Base-by-base conservation (phyloP, 2,888 invertebrate genomes). In the Ypsolopha sequella region DNA sequence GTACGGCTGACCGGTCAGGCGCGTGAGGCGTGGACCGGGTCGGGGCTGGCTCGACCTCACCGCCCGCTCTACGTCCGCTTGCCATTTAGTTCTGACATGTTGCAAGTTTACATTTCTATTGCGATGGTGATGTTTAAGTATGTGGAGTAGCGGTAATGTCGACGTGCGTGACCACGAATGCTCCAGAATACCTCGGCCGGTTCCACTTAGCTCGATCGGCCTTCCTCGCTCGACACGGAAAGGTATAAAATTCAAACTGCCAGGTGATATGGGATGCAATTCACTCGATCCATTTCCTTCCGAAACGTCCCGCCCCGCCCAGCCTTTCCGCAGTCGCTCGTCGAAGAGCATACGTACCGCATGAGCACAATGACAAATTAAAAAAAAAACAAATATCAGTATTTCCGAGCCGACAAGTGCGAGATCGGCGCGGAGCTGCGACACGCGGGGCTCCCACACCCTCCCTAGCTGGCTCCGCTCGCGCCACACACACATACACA, bases 251-350 rank as follows among this genome's bases (percentile, higher is more conserved):
- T 86, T 81, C 67, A 66, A 77, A 80, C 73, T 75, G 85, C 81
- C 82, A 82, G 84, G 85, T 86, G 85, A 86, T 86, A 86, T 86
- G 85, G 85, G 85, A 86, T 86, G 85, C 85, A 79, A 78, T 66
- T 78, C 76, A 80, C 76, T 79, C 68, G 68, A 68, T 69, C 80
- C 76, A 63, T 59, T 51, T 75, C 81, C 80, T 66, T 66, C 80
- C 76, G 64, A 74, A 70, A 75, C 70, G 61, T 76, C 76, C 76
- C 60, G 66, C 70, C 69, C 73, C 71, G 71, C 67, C 58, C 74
- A 70, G 70, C 66, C 76, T 65, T 70, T 73, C 73, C 74, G 76
- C 76, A 70, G 70, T 65, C 33, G 33, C 11, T n/a, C 36, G 48
- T 38, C 48, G 13, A 14, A 43, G 46, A 33, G 34, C 44, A 44